Conservation (phyloP, 1,140 invertebrate genomes). For the Formica selysi region DNA sequence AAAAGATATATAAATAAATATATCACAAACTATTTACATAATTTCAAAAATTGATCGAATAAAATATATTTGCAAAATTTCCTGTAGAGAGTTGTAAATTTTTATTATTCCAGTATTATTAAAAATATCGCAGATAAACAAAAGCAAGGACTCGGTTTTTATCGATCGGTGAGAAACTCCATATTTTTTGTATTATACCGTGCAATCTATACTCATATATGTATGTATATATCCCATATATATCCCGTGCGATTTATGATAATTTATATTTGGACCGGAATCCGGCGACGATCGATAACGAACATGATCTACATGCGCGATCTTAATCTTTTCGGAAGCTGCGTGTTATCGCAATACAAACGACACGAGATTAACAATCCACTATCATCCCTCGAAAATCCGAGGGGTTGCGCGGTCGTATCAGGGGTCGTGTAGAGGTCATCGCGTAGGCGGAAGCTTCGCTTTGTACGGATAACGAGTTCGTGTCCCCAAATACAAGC, state of each 20-base stretch:
- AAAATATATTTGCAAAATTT: neutral
- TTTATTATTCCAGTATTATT: neutral
- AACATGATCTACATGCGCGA: constrained; percentile 45
- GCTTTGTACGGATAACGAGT: constrained; percentile 58
- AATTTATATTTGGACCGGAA: constrained; percentile 14
- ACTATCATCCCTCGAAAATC: constrained; percentile 69
- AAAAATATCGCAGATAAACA: neutral
- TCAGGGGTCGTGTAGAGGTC: constrained; percentile 40
- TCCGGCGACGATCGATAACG: constrained; percentile 63
- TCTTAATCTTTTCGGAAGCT: constrained; percentile 55
- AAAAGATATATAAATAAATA: neutral
- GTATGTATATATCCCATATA: too few relatives aligned
- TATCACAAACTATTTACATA: neutral
- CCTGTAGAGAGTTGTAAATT: neutral
- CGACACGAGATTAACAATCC: constrained; percentile 48
- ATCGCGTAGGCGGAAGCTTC: constrained; percentile 34
- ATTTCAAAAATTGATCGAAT: neutral
- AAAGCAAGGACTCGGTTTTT: constrained; percentile 1
- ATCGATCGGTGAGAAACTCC: neutral
- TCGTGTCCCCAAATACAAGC: constrained; percentile 26
- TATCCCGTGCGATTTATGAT: constrained; percentile 53
- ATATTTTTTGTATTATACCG: neutral
- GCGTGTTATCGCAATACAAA: constrained; percentile 53
- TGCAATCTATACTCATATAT: constrained; percentile 31
- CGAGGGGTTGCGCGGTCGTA: constrained; percentile 36